Evolutionary conservation across 2,888 invertebrate species (phyloP).

Genomic region (Monochamus alternatus): DNA sequence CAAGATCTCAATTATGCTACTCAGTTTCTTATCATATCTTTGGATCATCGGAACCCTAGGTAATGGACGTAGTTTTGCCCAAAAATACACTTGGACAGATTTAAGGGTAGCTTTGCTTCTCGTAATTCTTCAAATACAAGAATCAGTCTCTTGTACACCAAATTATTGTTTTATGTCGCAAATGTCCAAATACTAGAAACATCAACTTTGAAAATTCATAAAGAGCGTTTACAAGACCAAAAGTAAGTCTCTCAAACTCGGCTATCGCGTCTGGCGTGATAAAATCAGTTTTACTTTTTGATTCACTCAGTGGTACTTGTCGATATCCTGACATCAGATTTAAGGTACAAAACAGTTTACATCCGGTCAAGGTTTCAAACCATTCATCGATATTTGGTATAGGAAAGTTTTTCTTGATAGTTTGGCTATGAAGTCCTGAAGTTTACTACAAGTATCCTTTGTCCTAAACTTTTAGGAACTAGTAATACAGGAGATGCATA

Average conservation of each 20-base stretch:
- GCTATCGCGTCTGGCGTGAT: conserved; percentile 60
- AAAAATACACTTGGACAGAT: conserved; percentile 61
- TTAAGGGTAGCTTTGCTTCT: conserved; percentile 59
- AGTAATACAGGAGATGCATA: conserved; percentile 50
- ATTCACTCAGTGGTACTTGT: conserved; percentile 36
- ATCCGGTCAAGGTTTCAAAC: conserved; percentile 34
- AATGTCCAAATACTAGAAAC: conserved; percentile 44
- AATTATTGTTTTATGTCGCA: conserved; percentile 40
- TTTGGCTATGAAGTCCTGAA: conserved; percentile 49
- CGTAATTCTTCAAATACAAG: conserved; percentile 52
- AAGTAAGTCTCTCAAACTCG: conserved; percentile 50
- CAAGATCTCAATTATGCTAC: conserved; percentile 37
- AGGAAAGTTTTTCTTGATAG: conserved; percentile 42
- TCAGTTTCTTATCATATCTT: conserved; percentile 39
- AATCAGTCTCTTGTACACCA: conserved; percentile 52
- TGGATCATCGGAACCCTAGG: conserved; percentile 43
- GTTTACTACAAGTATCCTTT: conserved; percentile 48
- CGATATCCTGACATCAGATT: conserved; percentile 40
- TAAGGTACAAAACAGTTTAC: conserved; percentile 32
- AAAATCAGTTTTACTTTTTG: conserved; percentile 52
- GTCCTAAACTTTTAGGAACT: conserved; percentile 43
- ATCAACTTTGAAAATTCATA: conserved; percentile 49
- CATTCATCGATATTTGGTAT: conserved; percentile 39
- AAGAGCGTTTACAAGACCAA: conserved; percentile 43
- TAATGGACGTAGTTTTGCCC: conserved; percentile 45